Conservation (phyloP, 2,113 vertebrate species). For the Halcyon malimbica region DNA sequence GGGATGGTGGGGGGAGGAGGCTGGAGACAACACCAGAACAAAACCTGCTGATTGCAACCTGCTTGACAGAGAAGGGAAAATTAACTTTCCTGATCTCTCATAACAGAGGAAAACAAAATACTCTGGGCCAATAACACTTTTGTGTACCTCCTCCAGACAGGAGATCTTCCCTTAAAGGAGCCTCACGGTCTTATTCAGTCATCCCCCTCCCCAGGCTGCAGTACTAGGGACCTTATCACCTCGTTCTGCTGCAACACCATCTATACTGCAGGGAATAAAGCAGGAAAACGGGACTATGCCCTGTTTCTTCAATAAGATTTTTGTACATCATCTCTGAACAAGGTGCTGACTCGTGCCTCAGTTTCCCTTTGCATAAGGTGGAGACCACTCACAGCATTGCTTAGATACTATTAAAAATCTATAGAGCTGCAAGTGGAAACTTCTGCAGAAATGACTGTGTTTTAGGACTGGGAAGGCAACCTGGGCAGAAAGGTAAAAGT, state of each 20-base stretch:
- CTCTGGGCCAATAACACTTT: accelerated
- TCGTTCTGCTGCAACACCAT: accelerated
- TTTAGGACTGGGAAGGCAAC: not conserved
- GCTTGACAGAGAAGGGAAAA: not conserved
- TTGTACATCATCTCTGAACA: not conserved
- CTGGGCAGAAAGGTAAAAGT: not conserved
- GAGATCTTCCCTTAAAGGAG: not conserved
- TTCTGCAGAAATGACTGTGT: not conserved
- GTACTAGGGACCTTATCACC: not conserved
- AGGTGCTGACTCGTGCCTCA: not conserved
- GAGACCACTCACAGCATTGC: not conserved
- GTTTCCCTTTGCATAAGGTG: not conserved
- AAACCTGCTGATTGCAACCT: not conserved
- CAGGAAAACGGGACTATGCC: accelerated
- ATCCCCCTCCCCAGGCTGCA: not conserved
- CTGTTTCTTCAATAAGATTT: not conserved
- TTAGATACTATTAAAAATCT: not conserved
- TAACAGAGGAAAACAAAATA: not conserved
- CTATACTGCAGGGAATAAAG: not conserved
- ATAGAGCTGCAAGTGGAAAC: not conserved
- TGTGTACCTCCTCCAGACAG: not conserved
- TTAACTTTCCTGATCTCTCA: not conserved
- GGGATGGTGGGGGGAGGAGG: not conserved
- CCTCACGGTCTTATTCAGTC: accelerated
- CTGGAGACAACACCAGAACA: not conserved